Evolutionary conservation across 2,113 vertebrate genomes (phyloP), one percentile per base, ranked within the genome.

Genomic region (Mesembrinibis cayennensis): DNA sequence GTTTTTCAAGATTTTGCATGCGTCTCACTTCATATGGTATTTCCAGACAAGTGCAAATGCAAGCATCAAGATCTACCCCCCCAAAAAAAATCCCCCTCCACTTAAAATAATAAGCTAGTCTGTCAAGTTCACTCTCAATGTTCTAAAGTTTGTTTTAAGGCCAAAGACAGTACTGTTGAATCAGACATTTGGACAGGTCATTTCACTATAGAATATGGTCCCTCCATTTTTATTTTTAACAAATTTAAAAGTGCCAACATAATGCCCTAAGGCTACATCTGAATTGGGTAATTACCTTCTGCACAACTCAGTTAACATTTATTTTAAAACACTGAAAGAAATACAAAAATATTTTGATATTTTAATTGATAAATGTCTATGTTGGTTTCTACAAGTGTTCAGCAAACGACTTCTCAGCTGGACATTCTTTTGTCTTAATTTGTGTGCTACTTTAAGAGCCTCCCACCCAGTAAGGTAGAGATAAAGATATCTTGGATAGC

Each of bases 1-100:
- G 0, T n/a, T 66, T 34, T n/a, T 44, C 19, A 66, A 32, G n/a
- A 40, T 63, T 89, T 36, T 74, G 36, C 2, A 0, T 52, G 8
- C 44, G 9, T 47, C 15, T 87, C 1, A 0, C 13, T 44, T 89
- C 3, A 6, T 80, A 9, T 3, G 23, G 13, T 70, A 20, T 74
- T 95, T 84, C 55, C 12, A 22, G 11, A 5, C 22, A 53, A 87
- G 13, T 59, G 9, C 20, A 74, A 63, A 50, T 38, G 9, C 6
- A 25, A 44, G 23, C 84, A 74, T 67, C 11, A 53, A 53, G 26
- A 47, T 38, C 38, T 38, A 7, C 38, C 38, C 38, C 38, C 38
- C 38, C 38, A 38, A 61, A 16, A 19, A 49, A 32, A 16, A 9
- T 5, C 56, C 32, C 20, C 5, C 10, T 44, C 38, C 71, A 10